Evolutionary conservation across 2,113 vertebrate species (phyloP), one percentile per base, ranked within the genome.

Genomic region (Nycticryphes semicollaris): DNA sequence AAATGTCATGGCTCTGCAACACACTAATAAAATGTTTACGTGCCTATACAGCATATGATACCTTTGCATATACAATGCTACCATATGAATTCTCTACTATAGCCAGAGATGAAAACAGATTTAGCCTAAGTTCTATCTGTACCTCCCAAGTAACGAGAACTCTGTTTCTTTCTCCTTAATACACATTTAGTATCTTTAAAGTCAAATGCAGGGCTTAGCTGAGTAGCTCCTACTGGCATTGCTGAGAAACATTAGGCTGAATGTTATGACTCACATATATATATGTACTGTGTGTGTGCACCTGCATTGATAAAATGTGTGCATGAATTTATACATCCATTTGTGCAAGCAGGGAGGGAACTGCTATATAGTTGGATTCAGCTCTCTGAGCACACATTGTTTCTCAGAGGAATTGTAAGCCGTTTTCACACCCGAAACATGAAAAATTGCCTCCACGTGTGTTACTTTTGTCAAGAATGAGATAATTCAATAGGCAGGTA

Each of bases 1-100:
- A 60, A 57, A 62, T 0, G 0, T 13, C 0, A 2, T 79, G 27
- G 23, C 78, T 79, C 70, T 54, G 70, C 57, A 64, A 28, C 15
- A 12, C 10, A 14, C 39, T 72, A 28, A 39, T 31, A 87, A 41
- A 79, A 43, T 14, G 6, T 39, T 53, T 64, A 50, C 0, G 1
- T 53, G 25, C 21, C 37, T 31, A 10, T n/a, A 35, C 10, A 56
- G 16, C 33, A 47, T 30, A 28, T 8, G 23, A 60, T 27, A 50
- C 33, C 18, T 63, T 60, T 75, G 45, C 35, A 33, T 14, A n/a
- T 23, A 59, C 20, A 57, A 11, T 50, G 25, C 30, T 48, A 35
- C 37, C 45, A 14, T 30, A 25, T 17, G 43, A 4, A 77, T 82
- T 60, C 47, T 67, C 75, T 92, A 47, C 64, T 67, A 24, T 14